These are phyloP conservation scores for Glomeris maerens DNA, from an alignment of 1,140 invertebrate species.

Conservation along the genomic window DNA sequence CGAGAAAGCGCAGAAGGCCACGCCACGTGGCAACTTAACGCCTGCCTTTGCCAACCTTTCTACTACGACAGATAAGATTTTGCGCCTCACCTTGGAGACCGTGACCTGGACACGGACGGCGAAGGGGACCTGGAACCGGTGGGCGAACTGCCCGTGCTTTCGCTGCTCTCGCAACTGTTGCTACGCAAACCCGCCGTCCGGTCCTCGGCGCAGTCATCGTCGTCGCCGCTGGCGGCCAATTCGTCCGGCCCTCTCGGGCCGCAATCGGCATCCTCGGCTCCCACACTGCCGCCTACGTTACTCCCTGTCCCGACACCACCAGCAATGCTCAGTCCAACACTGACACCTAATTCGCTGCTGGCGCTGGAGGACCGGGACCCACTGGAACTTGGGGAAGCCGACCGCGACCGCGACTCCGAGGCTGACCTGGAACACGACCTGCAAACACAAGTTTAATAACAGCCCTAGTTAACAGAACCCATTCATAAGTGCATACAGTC, in stretches of 20 bases:
- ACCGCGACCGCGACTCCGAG: slow-evolving; percentile 30
- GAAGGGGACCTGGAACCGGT: slow-evolving; percentile 26
- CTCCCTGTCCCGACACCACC: no score
- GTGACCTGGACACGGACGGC: slow-evolving; percentile 25
- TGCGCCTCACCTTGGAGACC: slow-evolving; percentile 27
- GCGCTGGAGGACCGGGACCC: slow-evolving; percentile 18
- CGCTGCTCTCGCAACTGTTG: slow-evolving; percentile 18
- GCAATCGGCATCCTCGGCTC: slow-evolving; percentile 12
- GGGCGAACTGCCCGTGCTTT: slow-evolving; percentile 18
- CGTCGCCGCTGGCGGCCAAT: slow-evolving; percentile 19
- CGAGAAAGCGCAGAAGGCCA: no score
- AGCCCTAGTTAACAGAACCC: no score
- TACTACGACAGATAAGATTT: not conserved
- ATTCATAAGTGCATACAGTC: no score
- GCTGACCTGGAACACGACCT: slow-evolving; percentile 16
- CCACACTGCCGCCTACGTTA: no score
- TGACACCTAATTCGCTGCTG: not conserved
- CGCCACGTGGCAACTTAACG: not conserved
- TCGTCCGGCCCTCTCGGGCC: no score
- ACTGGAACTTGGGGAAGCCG: slow-evolving; percentile 24
- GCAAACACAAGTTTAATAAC: not conserved
- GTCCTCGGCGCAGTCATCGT: slow-evolving; percentile 15
- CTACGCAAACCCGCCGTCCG: slow-evolving; percentile 12
- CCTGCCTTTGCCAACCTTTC: not conserved
- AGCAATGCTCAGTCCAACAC: no score